Evolutionary conservation across 92 coral and sea anemone species (phyloP).

Genomic region (Ricordea florida): DNA sequence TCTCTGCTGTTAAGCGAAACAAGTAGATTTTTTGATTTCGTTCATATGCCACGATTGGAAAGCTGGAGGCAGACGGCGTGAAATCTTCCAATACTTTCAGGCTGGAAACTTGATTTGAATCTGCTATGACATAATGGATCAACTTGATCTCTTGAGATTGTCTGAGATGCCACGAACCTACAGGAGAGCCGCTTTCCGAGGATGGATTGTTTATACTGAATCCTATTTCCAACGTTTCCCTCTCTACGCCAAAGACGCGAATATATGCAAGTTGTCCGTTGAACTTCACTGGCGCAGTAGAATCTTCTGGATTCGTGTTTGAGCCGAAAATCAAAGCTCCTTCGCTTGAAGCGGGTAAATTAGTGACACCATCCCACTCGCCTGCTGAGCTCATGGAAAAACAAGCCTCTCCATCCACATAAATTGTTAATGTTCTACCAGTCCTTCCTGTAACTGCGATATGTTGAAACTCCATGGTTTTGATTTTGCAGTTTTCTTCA

Average conservation of each 20-base stretch:
- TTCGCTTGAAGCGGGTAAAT: neutral
- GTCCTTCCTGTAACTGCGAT: conserved; percentile 16
- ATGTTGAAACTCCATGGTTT: neutral
- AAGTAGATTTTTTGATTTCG: neutral
- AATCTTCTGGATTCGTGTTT: neutral
- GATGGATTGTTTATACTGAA: too few species aligned
- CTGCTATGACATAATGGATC: neutral
- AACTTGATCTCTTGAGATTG: neutral
- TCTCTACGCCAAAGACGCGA: neutral
- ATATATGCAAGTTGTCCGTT: conserved; percentile 1
- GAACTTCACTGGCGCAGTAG: neutral
- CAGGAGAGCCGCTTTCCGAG: too few species aligned
- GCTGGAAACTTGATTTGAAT: neutral
- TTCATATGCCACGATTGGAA: neutral
- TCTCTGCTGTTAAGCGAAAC: conserved; percentile 1
- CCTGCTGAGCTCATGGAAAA: neutral
- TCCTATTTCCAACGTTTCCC: neutral
- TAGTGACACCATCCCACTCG: neutral
- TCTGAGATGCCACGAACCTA: conserved; percentile 7
- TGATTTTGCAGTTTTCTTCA: neutral
- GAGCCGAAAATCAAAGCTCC: conserved; percentile 3
- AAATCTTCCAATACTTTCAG: neutral
- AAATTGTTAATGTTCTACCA: neutral
- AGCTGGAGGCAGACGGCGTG: neutral
- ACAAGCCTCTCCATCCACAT: neutral